These are phyloP conservation scores for Camptogramma bilineatum DNA, from an alignment of 2,888 invertebrate genomes.

Conservation along the genomic window DNA sequence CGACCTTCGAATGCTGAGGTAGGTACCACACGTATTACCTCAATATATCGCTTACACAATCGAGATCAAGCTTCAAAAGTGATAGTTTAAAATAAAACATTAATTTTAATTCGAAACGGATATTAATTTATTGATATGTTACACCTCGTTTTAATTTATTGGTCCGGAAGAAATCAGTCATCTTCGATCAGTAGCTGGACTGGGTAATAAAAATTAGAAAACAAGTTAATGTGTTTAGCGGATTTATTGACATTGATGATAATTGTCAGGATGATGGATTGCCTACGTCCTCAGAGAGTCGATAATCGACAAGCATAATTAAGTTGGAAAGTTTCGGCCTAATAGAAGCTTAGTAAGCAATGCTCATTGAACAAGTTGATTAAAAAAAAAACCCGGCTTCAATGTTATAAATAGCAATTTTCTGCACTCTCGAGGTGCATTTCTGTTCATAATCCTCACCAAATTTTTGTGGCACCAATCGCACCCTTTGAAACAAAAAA, in stretches of 20 bases:
- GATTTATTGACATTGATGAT: conserved; percentile 35
- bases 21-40: not conserved
- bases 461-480: too few relatives aligned
- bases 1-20: not conserved
- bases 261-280: conserved; percentile 33
- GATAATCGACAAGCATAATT: not conserved
- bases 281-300: not conserved
- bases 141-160: conserved; percentile 40
- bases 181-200: conserved; percentile 42
- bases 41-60: conserved; percentile 27
- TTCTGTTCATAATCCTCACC: too few relatives aligned
- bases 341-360: too few relatives aligned
- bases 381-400: too few relatives aligned
- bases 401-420: too few relatives aligned
- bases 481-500: too few relatives aligned
- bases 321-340: too few relatives aligned
- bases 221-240: conserved; percentile 38
- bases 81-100: conserved; percentile 36
- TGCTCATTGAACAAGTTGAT: too few relatives aligned
- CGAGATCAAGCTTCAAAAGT: conserved; percentile 26
- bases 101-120: conserved; percentile 40
- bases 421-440: too few relatives aligned
- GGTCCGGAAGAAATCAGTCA: conserved; percentile 50
- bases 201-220: conserved; percentile 44
- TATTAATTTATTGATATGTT: conserved; percentile 40